Conservation (phyloP, 2,113 vertebrate species). For the Bothrops jararaca region DNA sequence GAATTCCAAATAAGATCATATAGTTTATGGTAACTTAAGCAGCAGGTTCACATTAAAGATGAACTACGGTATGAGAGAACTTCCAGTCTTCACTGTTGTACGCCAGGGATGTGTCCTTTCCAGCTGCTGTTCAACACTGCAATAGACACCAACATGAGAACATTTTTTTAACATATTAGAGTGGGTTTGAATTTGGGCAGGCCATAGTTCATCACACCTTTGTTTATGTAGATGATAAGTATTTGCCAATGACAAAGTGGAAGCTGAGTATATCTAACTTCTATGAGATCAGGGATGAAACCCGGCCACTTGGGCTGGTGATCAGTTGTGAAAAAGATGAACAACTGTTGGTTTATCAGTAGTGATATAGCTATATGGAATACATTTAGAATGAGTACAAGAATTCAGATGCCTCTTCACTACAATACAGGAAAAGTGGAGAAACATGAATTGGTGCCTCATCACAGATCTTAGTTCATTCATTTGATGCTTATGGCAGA, state of each 20-base stretch:
- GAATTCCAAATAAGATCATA: not conserved
- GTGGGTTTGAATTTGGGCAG: not conserved
- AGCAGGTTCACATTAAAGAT: not conserved
- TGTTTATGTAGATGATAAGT: not conserved
- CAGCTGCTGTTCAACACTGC: not conserved
- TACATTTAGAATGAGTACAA: not conserved
- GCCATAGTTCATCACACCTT: not conserved
- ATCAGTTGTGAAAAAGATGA: not conserved
- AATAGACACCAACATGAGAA: not conserved
- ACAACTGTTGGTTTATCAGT: not conserved
- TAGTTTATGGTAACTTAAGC: not conserved
- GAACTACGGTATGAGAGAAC: not conserved
- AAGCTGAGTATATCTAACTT: not conserved
- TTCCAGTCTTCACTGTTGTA: not conserved
- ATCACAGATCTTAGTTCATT: not conserved
- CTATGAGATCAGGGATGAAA: not conserved
- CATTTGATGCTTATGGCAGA: not conserved
- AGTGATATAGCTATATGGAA: not conserved
- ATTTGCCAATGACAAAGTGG: not conserved
- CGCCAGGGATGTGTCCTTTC: not conserved
- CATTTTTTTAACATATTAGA: not conserved
- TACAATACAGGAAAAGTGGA: not conserved
- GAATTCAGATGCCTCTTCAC: not conserved
- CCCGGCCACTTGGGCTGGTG: not conserved
- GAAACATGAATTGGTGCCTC: not conserved